Percentiles rank a stretch among this genome's conserved stretches.
Evolutionary conservation across 2,888 invertebrate genomes (phyloP).

Genomic region (Litoditis marina): DNA sequence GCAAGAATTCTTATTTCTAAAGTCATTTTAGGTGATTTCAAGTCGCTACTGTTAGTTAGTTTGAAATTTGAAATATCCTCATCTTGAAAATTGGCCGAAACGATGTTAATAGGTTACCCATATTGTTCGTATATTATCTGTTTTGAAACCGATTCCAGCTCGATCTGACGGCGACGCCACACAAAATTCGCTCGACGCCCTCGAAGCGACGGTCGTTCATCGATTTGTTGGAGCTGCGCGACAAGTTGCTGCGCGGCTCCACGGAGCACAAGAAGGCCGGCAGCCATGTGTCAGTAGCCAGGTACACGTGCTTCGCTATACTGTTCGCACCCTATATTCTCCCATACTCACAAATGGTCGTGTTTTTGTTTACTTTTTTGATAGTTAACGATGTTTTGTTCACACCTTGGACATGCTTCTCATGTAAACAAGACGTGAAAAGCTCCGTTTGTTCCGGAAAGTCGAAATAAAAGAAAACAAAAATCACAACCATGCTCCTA

Average conservation of each 20-base stretch:
- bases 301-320: conserved; percentile 36
- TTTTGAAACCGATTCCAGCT: conserved; percentile 37
- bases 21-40: too few species aligned
- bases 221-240: conserved; percentile 59
- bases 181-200: conserved; percentile 61
- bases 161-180: conserved; percentile 61
- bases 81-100: too few species aligned
- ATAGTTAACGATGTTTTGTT: neutral
- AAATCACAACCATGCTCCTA: neutral
- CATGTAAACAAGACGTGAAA: too few species aligned
- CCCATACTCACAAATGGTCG: conserved; percentile 10
- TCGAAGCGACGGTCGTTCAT: conserved; percentile 61
- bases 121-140: neutral
- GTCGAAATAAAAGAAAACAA: neutral
- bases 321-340: conserved; percentile 25
- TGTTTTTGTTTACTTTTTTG: conserved; percentile 13
- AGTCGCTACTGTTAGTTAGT: too few species aligned
- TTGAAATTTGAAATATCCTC: too few species aligned
- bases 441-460: too few species aligned
- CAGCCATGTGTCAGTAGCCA: conserved; percentile 59
- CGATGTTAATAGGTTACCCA: too few species aligned
- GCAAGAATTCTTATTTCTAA: too few species aligned
- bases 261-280: conserved; percentile 54
- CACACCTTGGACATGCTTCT: too few species aligned
- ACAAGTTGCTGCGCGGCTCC: conserved; percentile 55